Percentiles rank a stretch among this genome's conserved stretches.
phyloP scores from a whole-genome alignment of 2,888 invertebrate genomes.

The Nemapogon koenigi region DNA sequence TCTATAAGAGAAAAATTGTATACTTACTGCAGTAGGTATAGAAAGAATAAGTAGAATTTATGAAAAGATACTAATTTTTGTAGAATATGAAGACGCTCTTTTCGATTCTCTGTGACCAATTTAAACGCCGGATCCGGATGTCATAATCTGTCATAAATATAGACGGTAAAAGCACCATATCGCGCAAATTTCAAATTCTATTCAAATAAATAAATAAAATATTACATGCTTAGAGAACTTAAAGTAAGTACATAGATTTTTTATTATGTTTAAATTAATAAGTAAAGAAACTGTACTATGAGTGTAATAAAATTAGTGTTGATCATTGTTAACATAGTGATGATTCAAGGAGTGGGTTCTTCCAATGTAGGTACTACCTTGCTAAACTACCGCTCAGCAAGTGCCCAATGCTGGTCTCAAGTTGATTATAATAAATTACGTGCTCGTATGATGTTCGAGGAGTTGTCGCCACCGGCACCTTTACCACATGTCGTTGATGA shows the following conservation, averaged over 20 bases:
- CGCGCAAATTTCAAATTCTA: no score
- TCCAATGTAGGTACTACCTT: slow-evolving; percentile 37
- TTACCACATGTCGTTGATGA: slow-evolving; percentile 33
- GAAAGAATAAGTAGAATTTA: no score
- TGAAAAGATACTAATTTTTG: no score
- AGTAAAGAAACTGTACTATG: background rate
- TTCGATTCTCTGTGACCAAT: no score
- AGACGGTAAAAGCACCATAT: no score
- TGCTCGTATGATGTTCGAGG: slow-evolving; percentile 39
- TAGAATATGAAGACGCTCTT: no score
- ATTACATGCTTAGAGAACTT: background rate
- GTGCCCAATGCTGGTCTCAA: slow-evolving; percentile 36
- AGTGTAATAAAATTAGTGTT: background rate
- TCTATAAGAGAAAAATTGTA: no score
- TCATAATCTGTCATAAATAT: no score
- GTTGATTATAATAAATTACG: slow-evolving; percentile 38
- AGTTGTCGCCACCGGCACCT: slow-evolving; percentile 28
- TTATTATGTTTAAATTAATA: background rate
- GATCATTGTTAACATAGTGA: background rate
- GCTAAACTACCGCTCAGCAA: slow-evolving; percentile 28
- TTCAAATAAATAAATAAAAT: no score
- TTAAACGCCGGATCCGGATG: no score
- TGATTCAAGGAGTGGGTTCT: background rate
- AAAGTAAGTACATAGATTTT: background rate
- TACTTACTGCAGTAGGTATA: no score